These are phyloP conservation scores for Aphelocoma coerulescens DNA, from an alignment of 2,113 vertebrate species.

Conservation along the genomic window DNA sequence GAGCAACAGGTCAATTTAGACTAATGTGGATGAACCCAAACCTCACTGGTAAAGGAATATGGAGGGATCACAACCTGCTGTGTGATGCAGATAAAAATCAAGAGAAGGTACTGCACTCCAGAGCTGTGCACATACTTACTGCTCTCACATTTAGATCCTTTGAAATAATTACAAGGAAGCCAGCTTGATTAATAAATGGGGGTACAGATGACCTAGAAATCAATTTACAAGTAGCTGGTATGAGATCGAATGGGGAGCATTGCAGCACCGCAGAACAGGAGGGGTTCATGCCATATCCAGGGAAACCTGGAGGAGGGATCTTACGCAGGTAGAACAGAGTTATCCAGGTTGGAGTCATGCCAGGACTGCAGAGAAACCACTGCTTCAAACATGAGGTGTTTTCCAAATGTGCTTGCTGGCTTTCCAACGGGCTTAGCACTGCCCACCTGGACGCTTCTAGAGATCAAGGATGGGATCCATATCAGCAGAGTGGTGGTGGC, in stretches of 20 bases:
- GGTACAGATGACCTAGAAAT: neutral
- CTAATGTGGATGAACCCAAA: neutral
- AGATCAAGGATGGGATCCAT: neutral
- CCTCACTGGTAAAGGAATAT: neutral
- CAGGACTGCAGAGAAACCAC: neutral
- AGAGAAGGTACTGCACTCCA: neutral
- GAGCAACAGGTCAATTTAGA: neutral
- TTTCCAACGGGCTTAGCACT: neutral
- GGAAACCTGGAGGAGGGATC: neutral
- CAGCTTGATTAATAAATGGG: neutral
- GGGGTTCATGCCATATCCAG: neutral
- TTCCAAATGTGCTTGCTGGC: neutral
- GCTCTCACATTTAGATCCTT: neutral
- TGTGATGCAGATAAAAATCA: neutral
- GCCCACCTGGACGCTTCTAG: neutral
- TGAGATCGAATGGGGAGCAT: neutral
- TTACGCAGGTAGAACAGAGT: neutral
- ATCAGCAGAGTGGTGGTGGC: neutral
- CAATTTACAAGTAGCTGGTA: neutral
- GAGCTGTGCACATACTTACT: neutral
- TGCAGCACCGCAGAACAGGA: neutral
- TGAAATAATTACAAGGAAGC: neutral
- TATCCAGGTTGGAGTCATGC: neutral
- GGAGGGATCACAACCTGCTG: neutral
- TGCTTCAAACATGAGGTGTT: neutral